Conservation (phyloP, 2,797 vertebrate species). For the Propithecus deckenii region DNA sequence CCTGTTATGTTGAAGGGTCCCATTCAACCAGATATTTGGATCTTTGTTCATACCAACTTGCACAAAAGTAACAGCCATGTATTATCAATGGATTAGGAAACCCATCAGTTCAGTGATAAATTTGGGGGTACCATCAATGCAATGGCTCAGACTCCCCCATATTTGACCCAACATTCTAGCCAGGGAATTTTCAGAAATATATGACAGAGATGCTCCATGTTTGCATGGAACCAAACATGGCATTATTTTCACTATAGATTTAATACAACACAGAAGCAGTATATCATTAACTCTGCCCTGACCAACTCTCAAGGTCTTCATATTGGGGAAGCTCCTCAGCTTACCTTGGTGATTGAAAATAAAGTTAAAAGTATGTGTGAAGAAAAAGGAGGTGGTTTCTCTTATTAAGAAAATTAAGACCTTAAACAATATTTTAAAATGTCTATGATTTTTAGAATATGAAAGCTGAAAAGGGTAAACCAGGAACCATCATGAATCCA, state of each 20-base stretch:
- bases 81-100: neutral
- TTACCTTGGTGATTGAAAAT: neutral
- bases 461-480: neutral
- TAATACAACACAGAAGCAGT: neutral
- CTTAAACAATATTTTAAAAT: neutral
- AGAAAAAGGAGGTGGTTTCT: neutral
- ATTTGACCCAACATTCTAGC: neutral
- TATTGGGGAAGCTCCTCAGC: neutral
- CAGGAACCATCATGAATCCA: neutral
- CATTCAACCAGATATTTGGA: neutral
- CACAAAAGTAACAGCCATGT: neutral
- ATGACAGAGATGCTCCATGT: neutral
- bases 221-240: neutral
- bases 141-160: neutral
- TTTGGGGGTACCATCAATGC: neutral
- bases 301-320: neutral
- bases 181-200: slow-evolving; percentile 11
- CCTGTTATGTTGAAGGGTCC: neutral
- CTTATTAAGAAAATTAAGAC: neutral
- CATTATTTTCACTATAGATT: neutral
- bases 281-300: neutral
- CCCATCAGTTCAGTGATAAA: neutral
- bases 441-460: neutral
- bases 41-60: neutral
- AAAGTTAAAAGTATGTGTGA: neutral